Evolutionary conservation across 2,797 vertebrate species (phyloP).

Genomic region (Psittacula echo): DNA sequence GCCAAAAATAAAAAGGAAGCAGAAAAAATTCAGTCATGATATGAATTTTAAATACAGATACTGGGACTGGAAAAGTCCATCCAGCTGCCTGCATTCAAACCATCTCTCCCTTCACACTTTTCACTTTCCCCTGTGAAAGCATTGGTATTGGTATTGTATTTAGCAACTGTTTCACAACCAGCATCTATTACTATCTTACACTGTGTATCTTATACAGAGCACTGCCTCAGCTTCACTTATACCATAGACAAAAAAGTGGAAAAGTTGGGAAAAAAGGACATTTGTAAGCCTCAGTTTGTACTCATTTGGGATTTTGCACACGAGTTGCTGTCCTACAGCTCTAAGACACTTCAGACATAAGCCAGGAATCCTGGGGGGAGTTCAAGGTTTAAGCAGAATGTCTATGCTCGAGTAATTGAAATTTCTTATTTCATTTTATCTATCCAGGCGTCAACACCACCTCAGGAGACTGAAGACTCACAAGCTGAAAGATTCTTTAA

Average conservation of each 20-base stretch:
- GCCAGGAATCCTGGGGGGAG: background rate
- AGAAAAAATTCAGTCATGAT: background rate
- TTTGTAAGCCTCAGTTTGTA: background rate
- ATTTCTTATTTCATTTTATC: background rate
- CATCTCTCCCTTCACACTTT: background rate
- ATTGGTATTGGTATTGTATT: background rate
- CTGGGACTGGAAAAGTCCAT: background rate
- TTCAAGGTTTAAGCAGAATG: background rate
- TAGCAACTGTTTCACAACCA: background rate
- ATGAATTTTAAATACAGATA: background rate
- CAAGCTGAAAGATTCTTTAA: background rate
- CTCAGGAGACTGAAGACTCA: background rate
- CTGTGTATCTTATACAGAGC: background rate
- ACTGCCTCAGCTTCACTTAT: background rate
- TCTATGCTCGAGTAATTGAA: background rate
- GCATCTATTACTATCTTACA: background rate
- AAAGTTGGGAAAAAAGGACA: background rate
- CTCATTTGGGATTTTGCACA: background rate
- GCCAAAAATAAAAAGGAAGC: background rate
- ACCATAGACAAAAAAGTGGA: background rate
- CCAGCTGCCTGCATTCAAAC: background rate
- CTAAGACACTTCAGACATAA: background rate
- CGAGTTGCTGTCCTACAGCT: background rate
- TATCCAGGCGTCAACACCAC: background rate
- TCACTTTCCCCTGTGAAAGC: background rate